phyloP scores from a whole-genome alignment of 2,888 invertebrate species.

The Drosophila affinis region DNA sequence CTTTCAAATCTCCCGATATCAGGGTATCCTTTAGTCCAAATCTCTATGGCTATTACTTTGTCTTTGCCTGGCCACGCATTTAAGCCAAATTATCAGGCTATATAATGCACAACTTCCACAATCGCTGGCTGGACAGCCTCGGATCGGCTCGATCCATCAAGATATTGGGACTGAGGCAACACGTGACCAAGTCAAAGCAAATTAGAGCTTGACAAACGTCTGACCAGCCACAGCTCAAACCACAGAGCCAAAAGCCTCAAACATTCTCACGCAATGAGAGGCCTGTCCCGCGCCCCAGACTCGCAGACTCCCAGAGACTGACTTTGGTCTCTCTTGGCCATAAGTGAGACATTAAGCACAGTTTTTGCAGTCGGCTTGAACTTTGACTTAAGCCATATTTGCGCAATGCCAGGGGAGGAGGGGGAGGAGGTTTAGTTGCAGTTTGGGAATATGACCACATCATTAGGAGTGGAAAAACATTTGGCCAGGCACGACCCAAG shows the following conservation, averaged over 20 bases:
- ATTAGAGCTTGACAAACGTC: conserved; percentile 44
- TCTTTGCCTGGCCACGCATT: conserved; percentile 56
- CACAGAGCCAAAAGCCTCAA: background rate
- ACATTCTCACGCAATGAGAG: conserved; percentile 41
- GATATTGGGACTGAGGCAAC: conserved; percentile 47
- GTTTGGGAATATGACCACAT: conserved; percentile 46
- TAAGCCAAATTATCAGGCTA: conserved; percentile 75
- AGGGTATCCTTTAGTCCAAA: conserved; percentile 6
- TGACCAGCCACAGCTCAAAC: background rate
- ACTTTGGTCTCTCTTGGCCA: conserved; percentile 46
- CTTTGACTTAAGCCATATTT: conserved; percentile 74
- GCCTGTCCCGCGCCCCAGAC: conserved; percentile 52
- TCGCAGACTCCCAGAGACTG: conserved; percentile 12
- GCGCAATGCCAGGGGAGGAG: conserved; percentile 49
- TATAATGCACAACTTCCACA: conserved; percentile 60
- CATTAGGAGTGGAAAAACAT: conserved; percentile 73
- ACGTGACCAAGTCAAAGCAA: conserved; percentile 38
- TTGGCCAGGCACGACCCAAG: conserved; percentile 76
- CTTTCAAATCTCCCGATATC: background rate
- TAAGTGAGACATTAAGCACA: conserved; percentile 77
- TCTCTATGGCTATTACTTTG: background rate
- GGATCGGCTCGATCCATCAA: conserved; percentile 63
- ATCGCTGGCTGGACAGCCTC: conserved; percentile 17
- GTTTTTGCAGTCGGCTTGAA: conserved; percentile 65
- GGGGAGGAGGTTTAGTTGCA: background rate